A percentile compares a stretch with the other conserved stretches of the same genome.
Conservation (phyloP, 2,888 invertebrate genomes). For the Drosophila ezoana region DNA sequence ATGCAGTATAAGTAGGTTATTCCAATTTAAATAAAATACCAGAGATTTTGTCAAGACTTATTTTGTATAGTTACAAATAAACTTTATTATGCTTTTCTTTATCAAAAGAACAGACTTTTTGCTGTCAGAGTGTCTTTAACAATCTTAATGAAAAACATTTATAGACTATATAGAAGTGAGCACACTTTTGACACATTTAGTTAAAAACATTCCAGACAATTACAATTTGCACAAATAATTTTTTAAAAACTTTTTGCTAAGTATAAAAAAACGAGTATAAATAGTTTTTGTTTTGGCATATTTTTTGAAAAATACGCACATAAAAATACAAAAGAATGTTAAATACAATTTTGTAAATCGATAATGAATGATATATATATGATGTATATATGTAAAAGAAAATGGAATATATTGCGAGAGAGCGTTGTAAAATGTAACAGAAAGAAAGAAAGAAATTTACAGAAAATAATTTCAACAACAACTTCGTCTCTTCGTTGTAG, state of each 20-base stretch:
- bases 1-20: background rate
- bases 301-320: constrained; percentile 57
- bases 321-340: constrained; percentile 65
- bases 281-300: constrained; percentile 44
- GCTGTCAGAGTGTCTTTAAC: constrained; percentile 56
- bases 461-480: constrained; percentile 27
- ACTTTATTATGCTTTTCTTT: constrained; percentile 61
- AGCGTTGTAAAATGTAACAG: constrained; percentile 36
- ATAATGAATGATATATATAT: constrained; percentile 51
- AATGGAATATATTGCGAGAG: constrained; percentile 63
- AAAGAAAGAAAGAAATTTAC: constrained; percentile 13
- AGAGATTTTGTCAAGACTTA: background rate
- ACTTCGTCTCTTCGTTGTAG: constrained; percentile 45
- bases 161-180: constrained; percentile 68
- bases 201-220: constrained; percentile 40
- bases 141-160: constrained; percentile 51
- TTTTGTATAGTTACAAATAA: constrained; percentile 37
- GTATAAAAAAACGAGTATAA: constrained; percentile 43
- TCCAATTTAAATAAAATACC: no score
- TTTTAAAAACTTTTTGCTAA: constrained; percentile 38
- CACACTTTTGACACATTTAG: constrained; percentile 50
- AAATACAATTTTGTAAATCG: constrained; percentile 57
- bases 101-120: constrained; percentile 69
- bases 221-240: constrained; percentile 44
- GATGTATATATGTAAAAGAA: constrained; percentile 31